Conservation (phyloP, 2,113 vertebrate species). For the Hemiprocne comata region DNA sequence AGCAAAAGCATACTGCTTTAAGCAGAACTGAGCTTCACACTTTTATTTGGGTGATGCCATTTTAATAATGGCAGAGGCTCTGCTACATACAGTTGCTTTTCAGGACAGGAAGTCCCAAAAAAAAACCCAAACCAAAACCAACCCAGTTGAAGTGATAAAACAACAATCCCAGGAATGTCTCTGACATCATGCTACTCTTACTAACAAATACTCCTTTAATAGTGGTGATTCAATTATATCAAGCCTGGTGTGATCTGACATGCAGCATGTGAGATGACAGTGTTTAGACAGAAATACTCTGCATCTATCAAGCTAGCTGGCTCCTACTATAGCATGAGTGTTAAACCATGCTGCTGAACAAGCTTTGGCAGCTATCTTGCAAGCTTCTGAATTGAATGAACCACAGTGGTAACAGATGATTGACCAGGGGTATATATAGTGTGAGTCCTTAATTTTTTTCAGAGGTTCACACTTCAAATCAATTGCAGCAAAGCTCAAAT, state of each 20-base stretch:
- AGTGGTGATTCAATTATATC: conserved; percentile 34
- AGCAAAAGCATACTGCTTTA: neutral
- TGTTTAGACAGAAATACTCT: conserved; percentile 30
- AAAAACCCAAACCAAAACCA: neutral
- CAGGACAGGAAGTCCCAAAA: conserved; percentile 17
- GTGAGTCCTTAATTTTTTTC: neutral
- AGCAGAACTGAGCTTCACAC: neutral
- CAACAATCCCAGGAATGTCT: conserved; percentile 8
- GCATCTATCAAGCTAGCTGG: neutral
- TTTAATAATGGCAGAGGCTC: neutral
- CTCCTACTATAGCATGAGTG: neutral
- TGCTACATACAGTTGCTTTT: neutral
- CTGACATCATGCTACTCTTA: conserved; percentile 12
- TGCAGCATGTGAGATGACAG: conserved; percentile 20
- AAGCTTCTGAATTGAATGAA: conserved; percentile 27
- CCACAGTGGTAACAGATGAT: neutral
- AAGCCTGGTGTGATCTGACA: neutral
- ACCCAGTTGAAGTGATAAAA: neutral
- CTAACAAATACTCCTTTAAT: conserved; percentile 29
- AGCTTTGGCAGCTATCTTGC: neutral
- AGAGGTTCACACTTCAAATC: neutral
- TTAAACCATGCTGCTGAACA: neutral
- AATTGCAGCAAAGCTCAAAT: neutral
- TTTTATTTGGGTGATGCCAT: neutral
- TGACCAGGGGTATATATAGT: neutral